Percentiles rank a stretch among this genome's conserved stretches.
phyloP scores from a whole-genome alignment of 2,888 invertebrate species.

The Platycheirus albimanus region DNA sequence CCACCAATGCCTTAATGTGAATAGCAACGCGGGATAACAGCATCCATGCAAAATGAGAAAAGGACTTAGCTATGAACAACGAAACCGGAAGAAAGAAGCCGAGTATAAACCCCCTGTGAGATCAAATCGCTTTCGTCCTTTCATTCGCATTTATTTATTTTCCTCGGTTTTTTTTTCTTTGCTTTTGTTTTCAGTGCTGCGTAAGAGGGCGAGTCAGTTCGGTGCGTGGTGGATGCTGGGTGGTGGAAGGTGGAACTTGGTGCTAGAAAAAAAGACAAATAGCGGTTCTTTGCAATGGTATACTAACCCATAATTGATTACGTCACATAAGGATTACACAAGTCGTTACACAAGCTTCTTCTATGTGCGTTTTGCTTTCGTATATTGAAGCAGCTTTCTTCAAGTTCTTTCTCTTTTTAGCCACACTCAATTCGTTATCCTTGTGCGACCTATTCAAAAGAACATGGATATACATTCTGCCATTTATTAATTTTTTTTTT shows the following conservation, averaged over 20 bases:
- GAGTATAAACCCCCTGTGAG: conserved; percentile 55
- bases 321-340: conserved; percentile 74
- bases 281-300: conserved; percentile 69
- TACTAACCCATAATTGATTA: conserved; percentile 74
- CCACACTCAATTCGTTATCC: conserved; percentile 48
- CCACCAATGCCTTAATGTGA: conserved; percentile 29
- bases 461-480: conserved; percentile 60
- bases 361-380: not conserved
- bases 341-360: conserved; percentile 68
- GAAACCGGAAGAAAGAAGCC: conserved; percentile 18
- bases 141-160: conserved; percentile 50
- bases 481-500: conserved; percentile 36
- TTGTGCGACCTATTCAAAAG: conserved; percentile 50
- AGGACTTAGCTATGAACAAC: conserved; percentile 7
- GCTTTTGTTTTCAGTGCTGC: not conserved
- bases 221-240: conserved; percentile 10
- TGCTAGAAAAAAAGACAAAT: conserved; percentile 69
- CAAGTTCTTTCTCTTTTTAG: not conserved
- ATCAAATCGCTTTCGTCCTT: conserved; percentile 67
- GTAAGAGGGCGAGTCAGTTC: not conserved
- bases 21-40: conserved; percentile 47
- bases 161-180: conserved; percentile 9
- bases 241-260: not conserved
- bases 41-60: conserved; percentile 37
- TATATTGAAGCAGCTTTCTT: not conserved